phyloP scores from a whole-genome alignment of 2,113 vertebrate genomes.

The Willisornis vidua region DNA sequence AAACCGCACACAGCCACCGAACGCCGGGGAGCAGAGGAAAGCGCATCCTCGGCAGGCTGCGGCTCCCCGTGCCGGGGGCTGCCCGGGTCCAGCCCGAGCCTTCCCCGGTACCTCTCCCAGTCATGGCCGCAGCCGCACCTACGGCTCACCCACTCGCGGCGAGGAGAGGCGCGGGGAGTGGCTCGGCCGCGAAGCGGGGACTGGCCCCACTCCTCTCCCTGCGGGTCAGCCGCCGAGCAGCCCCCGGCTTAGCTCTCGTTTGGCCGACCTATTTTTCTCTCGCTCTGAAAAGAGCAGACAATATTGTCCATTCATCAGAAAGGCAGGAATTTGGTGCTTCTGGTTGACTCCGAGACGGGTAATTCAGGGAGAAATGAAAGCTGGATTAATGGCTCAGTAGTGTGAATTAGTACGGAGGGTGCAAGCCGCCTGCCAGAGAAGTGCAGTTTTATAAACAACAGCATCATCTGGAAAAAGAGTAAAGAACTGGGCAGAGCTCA shows the following conservation, averaged over 20 bases:
- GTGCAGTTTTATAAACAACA: constrained; percentile 1
- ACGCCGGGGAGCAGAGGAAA: neutral
- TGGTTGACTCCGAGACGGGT: constrained; percentile 22
- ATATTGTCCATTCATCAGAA: constrained; percentile 32
- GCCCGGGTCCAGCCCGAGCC: neutral
- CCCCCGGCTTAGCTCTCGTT: neutral
- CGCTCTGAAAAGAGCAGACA: neutral
- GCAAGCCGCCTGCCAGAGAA: neutral
- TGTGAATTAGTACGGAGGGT: constrained; percentile 6
- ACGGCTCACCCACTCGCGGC: neutral
- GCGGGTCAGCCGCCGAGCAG: neutral
- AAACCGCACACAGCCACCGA: neutral
- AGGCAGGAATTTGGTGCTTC: constrained; percentile 45
- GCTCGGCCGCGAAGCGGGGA: neutral
- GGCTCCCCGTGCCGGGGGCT: neutral
- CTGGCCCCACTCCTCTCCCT: neutral
- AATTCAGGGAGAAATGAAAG: neutral
- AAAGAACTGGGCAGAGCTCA: neutral
- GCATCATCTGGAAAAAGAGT: constrained; percentile 24
- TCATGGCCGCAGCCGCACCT: neutral
- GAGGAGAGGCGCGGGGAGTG: neutral
- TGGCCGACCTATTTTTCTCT: constrained; percentile 6
- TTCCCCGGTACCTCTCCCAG: neutral
- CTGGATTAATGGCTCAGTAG: constrained; percentile 10
- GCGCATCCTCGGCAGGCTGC: neutral